Evolutionary conservation across 2,113 vertebrate genomes (phyloP), one percentile per base, ranked within the genome.

Genomic region (Perca flavescens): DNA sequence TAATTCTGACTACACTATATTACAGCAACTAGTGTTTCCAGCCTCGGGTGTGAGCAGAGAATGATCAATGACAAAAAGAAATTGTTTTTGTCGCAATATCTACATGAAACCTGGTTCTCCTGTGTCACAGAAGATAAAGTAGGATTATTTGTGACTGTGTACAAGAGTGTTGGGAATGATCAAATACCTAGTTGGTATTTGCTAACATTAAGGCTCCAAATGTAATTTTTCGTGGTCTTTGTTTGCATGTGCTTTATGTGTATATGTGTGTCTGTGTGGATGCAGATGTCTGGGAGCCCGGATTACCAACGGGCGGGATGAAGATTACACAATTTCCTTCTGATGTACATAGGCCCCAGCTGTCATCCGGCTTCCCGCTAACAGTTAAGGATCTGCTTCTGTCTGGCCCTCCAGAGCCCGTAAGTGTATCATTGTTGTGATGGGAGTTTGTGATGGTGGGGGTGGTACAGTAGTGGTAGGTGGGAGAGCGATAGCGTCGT

Each of bases 381-480:
- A 98, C 97, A 0, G 97, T 99, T 78, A 99, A 99, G 84, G 97
- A 98, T 36, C 95, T 99, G 36, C 95, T 99, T n/a, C 96, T 99
- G 17, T 97, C 96, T 0, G 95, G 95, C 74, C 95, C 91, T 16
- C 87, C 92, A 0, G 98, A 99, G 28, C 81, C 90, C 0, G 98
- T 97, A 86, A 96, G 96, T 89, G 25, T 34, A 10, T 56, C 52
- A 14, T 62, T 11, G 50, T 52, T 47, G 46, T 66, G 40, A 5
- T 54, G 31, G 28, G 25, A 43, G 43, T 68, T 69, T 56, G 61
- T 53, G 40, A 43, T 16, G 16, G 71, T 46, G 19, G 36, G 49
- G 58, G 21, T 65, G 47, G 22, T 73, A 16, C 15, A 79, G 31
- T 16, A 13, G 5, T 8, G 52, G 47, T 34, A 6, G 28, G n/a